phyloP scores from a whole-genome alignment of 2,797 vertebrate species.

The Lagorchestes hirsutus region DNA sequence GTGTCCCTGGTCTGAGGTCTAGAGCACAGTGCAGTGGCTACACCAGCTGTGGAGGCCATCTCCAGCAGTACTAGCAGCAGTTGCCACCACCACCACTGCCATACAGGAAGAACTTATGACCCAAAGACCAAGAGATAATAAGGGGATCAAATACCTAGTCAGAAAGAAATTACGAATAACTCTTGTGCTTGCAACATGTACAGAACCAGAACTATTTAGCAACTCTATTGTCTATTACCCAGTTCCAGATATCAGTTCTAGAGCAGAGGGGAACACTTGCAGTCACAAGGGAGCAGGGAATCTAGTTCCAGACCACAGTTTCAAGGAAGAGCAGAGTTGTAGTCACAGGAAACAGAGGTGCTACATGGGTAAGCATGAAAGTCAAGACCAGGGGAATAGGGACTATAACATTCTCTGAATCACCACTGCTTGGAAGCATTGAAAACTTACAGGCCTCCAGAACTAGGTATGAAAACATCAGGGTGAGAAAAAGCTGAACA shows the following conservation, averaged over 20 bases:
- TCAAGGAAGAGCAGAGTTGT: background rate
- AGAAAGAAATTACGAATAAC: background rate
- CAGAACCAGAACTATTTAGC: background rate
- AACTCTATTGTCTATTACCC: background rate
- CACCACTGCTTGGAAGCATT: background rate
- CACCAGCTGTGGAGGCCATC: background rate
- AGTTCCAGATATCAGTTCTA: background rate
- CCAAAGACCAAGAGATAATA: background rate
- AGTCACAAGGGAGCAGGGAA: background rate
- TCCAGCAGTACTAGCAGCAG: background rate
- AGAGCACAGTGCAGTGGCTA: background rate
- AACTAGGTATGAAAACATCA: background rate
- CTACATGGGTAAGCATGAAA: background rate
- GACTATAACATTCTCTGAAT: background rate
- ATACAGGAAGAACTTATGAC: background rate
- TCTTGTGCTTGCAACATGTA: background rate
- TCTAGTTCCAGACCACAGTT: background rate
- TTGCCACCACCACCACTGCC: too few species aligned
- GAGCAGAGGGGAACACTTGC: background rate
- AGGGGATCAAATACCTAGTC: background rate
- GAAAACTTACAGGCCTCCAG: background rate
- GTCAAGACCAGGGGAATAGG: background rate
- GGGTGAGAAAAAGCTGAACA: background rate
- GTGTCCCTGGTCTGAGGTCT: background rate
- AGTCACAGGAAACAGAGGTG: background rate